Base-by-base conservation (phyloP, 92 coral and sea anemone genomes). In the Montipora capitata region DNA sequence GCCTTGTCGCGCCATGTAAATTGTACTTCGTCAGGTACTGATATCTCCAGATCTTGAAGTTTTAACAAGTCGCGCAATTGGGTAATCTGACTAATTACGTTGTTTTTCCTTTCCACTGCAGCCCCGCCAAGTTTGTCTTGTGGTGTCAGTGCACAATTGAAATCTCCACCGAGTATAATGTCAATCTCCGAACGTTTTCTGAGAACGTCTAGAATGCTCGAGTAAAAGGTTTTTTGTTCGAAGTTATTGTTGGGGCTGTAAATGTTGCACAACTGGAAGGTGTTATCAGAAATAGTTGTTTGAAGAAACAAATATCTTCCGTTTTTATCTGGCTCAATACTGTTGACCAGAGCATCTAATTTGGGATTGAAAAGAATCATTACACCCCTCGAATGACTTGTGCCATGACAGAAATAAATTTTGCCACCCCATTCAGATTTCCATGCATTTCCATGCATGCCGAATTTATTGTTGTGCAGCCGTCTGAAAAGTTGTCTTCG, bases 391-490 rank as follows among this genome's bases (percentile, higher is more conserved):
- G 68, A 63, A 63, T 86, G 75, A 38, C 49, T 68, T 12, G 70
- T 17, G 2, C 79, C 85, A 68, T 78, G 90, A 39, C 84, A 63
- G 62, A 42, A 86, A 41, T 45, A 56, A 16, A 86, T 77, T 62
- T 76, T 71, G 5, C 80, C 66, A 43, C 90, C 86, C 90, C 84
- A 86, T 86, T 86, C 90, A 10, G 77, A 9, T 67, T 20, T 52
- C 78, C 85, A 86, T 17, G 10, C 45, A 10, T 68, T 35, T 77
- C 35, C 65, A 72, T 39, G 16, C 5, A 74, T 12, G 4, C 49
- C 64, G 2, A 13, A 10, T 18, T 48, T 74, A 3, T 7, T 7
- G 12, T 74, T 16, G 7, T 74, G 78, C 10, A 13, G 14, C 62
- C 78, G 49, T 2, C 63, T 3, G 16, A 74, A 74, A 7, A 74